Conservation (phyloP, 2,113 vertebrate species). For the Hippocampus comes region DNA sequence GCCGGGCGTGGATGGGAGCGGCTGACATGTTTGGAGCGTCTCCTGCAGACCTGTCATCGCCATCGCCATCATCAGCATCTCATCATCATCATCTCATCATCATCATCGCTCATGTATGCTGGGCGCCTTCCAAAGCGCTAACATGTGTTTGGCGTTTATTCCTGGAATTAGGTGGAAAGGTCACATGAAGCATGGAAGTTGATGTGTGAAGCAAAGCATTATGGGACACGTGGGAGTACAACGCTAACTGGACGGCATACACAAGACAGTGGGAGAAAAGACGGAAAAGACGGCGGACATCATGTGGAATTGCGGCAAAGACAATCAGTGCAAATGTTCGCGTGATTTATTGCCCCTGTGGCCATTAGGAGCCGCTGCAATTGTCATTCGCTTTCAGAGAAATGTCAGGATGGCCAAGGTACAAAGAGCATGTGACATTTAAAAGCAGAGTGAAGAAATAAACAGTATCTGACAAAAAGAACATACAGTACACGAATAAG, state of each 20-base stretch:
- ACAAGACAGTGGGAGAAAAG: slow-evolving; percentile 17
- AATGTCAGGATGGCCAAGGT: too few relatives aligned
- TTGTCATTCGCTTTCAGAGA: too few relatives aligned
- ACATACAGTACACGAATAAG: too few relatives aligned
- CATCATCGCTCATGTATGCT: neutral
- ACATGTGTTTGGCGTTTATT: slow-evolving; percentile 66
- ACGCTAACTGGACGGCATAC: slow-evolving; percentile 36
- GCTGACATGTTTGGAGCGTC: slow-evolving; percentile 31
- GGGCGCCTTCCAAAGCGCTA: slow-evolving; percentile 51
- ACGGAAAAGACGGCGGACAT: slow-evolving; percentile 29
- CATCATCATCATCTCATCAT: neutral
- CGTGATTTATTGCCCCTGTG: too few relatives aligned
- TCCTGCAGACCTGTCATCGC: slow-evolving; percentile 33
- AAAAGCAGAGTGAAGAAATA: too few relatives aligned
- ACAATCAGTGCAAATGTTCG: slow-evolving; percentile 48
- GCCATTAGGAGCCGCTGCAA: too few relatives aligned
- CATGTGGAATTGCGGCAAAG: slow-evolving; percentile 33
- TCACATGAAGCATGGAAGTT: slow-evolving; percentile 26
- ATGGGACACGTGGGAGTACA: slow-evolving; percentile 11
- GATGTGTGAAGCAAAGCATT: neutral
- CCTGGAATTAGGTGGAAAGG: slow-evolving; percentile 52
- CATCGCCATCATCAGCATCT: slow-evolving; percentile 11
- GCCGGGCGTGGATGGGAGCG: slow-evolving; percentile 32
- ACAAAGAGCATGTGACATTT: too few relatives aligned
- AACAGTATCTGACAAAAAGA: too few relatives aligned